Evolutionary conservation across 2,888 invertebrate species (phyloP).

Genomic region (Agrochola litura): DNA sequence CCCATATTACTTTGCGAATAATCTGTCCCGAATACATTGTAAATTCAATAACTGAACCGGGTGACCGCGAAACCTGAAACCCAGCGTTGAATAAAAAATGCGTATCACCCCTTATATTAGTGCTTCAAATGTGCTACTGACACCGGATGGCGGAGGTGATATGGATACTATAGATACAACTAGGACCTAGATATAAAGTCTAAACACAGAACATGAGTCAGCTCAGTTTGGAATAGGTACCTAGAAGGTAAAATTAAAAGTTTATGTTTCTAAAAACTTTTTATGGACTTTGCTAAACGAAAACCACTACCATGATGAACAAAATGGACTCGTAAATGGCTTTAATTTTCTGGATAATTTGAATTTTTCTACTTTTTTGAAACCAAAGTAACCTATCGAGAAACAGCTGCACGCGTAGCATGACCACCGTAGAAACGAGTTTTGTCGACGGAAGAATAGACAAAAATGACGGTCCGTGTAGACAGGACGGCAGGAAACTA

Average conservation of each 20-base stretch:
- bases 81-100: conserved; percentile 65
- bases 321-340: background rate
- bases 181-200: conserved; percentile 3
- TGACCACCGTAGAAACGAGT: too few relatives aligned
- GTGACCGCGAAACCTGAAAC: conserved; percentile 69
- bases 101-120: conserved; percentile 58
- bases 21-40: conserved; percentile 58
- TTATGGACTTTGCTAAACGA: background rate
- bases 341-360: background rate
- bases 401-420: too few relatives aligned
- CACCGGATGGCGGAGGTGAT: background rate
- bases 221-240: background rate
- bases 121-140: conserved; percentile 34
- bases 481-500: too few relatives aligned
- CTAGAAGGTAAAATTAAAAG: background rate
- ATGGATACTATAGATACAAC: conserved; percentile 1
- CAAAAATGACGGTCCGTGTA: too few relatives aligned
- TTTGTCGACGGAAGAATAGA: too few relatives aligned
- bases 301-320: background rate
- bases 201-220: background rate
- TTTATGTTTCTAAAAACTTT: too few relatives aligned
- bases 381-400: background rate
- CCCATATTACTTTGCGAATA: conserved; percentile 37
- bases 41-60: conserved; percentile 66
- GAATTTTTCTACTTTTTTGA: background rate